Conservation (phyloP, 2,113 vertebrate species). For the Callipepla californica region DNA sequence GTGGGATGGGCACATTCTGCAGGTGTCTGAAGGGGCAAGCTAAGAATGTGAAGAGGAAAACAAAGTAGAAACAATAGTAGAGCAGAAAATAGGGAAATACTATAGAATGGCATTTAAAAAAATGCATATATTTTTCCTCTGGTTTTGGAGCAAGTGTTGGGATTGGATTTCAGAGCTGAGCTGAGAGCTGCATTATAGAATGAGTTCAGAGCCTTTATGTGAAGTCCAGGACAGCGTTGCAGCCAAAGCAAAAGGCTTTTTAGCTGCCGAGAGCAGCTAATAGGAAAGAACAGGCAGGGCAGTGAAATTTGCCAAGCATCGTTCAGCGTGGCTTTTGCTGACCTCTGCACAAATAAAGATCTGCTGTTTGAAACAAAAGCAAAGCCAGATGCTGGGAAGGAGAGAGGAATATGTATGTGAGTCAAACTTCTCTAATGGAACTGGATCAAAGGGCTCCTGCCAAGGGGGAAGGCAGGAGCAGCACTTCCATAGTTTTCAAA, state of each 20-base stretch:
- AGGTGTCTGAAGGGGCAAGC: neutral
- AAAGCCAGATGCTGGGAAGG: neutral
- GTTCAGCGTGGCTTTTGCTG: neutral
- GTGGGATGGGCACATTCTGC: neutral
- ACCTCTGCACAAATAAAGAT: neutral
- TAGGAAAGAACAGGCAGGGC: neutral
- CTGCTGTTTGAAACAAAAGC: neutral
- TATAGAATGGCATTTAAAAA: neutral
- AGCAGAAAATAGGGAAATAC: neutral
- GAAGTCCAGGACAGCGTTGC: neutral
- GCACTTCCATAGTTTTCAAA: neutral
- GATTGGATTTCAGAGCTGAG: neutral
- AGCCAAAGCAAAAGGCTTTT: neutral
- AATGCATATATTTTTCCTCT: neutral
- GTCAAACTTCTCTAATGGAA: neutral
- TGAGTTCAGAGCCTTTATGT: neutral
- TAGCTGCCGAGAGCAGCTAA: neutral
- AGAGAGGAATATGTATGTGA: neutral
- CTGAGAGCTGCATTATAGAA: neutral
- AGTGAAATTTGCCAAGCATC: neutral
- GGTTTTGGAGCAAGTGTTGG: neutral
- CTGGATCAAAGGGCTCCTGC: constrained; percentile 35
- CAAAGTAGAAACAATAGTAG: neutral
- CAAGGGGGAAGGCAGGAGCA: neutral
- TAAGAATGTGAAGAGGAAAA: neutral